Evolutionary conservation across 1,140 invertebrate species (phyloP).

Genomic region (Bombus picipes): DNA sequence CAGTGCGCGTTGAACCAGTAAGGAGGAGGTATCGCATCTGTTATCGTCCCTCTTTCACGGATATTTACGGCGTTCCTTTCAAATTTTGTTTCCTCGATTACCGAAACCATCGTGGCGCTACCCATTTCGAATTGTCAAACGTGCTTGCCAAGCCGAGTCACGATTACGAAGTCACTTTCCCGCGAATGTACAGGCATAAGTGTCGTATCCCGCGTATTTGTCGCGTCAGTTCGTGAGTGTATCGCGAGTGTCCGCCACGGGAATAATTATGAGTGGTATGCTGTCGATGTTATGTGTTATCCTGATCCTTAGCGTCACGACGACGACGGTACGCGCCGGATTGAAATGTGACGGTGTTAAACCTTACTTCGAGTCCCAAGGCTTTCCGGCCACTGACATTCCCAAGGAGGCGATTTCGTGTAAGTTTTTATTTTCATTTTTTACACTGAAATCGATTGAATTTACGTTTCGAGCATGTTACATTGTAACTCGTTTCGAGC

Average conservation of each 20-base stretch:
- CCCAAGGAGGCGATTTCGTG: conserved; percentile 80
- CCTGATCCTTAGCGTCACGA: conserved; percentile 70
- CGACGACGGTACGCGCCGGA: conserved; percentile 63
- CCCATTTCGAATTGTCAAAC: conserved; percentile 8
- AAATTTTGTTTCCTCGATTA: not conserved
- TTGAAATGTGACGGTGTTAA: conserved; percentile 77
- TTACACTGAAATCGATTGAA: not conserved
- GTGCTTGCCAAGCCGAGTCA: not conserved
- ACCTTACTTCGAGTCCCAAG: conserved; percentile 77
- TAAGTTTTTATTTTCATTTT: conserved; percentile 62
- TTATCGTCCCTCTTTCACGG: not conserved
- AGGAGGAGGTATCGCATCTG: conserved; percentile 33
- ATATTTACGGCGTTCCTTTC: not conserved
- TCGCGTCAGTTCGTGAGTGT: conserved; percentile 51
- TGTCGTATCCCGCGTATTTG: conserved; percentile 33
- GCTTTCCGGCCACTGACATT: conserved; percentile 79
- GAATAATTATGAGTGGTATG: conserved; percentile 72
- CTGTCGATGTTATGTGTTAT: conserved; percentile 69
- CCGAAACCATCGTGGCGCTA: conserved; percentile 7
- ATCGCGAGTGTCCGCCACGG: conserved; percentile 31
- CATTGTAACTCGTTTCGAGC: not conserved
- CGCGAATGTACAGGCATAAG: conserved; percentile 50
- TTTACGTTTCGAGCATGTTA: not conserved
- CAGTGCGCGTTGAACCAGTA: conserved; percentile 67
- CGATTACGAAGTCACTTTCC: not conserved